These are phyloP conservation scores for Cybosia mesomella DNA, from an alignment of 2,888 invertebrate genomes.

Conservation along the genomic window DNA sequence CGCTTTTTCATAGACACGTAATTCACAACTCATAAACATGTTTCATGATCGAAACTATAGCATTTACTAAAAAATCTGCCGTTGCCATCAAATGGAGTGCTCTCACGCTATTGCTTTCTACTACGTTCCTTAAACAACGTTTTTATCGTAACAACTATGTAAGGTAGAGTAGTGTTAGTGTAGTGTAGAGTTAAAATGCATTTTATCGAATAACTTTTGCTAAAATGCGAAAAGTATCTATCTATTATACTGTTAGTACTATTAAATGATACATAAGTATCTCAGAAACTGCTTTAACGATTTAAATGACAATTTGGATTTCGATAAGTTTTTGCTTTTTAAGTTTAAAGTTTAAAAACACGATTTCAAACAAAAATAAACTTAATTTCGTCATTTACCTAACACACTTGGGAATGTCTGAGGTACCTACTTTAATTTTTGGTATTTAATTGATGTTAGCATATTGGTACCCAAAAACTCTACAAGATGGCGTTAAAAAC, in stretches of 20 bases:
- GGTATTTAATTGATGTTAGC: no score
- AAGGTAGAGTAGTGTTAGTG: not conserved
- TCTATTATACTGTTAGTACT: no score
- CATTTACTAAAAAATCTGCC: conserved; percentile 56
- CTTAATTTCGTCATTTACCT: no score
- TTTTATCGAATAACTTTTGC: not conserved
- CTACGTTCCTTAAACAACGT: conserved; percentile 13
- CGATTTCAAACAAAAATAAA: no score
- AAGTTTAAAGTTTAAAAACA: no score
- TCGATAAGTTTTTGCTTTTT: no score
- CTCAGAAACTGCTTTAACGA: not conserved
- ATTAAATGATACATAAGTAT: not conserved
- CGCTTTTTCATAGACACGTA: conserved; percentile 27
- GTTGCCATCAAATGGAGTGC: conserved; percentile 62
- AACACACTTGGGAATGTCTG: no score
- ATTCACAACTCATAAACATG: conserved; percentile 60
- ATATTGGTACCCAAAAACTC: no score
- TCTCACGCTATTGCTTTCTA: conserved; percentile 61
- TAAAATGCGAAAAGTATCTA: not conserved
- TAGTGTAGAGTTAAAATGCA: conserved; percentile 12
- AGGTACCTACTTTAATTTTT: no score
- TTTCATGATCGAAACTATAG: conserved; percentile 61
- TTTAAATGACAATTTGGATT: no score
- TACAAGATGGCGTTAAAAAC: no score
- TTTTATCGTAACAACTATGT: conserved; percentile 7